These are phyloP conservation scores for Phrynosoma platyrhinos DNA, from an alignment of 2,113 vertebrate genomes.

Conservation along the genomic window DNA sequence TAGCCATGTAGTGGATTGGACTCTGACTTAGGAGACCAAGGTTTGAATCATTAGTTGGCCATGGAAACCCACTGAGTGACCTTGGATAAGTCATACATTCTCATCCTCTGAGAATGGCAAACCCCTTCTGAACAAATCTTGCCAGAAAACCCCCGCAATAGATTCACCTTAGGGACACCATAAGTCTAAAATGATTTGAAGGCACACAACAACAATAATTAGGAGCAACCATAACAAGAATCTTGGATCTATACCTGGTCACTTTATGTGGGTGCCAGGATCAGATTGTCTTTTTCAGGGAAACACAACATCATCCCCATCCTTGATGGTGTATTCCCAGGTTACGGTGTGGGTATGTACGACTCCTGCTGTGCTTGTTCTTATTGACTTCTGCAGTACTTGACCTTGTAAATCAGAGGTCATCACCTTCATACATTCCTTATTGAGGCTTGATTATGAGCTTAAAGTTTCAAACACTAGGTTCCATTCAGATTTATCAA, in stretches of 20 bases:
- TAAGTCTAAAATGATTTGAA: too few relatives aligned
- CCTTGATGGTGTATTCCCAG: conserved; percentile 18
- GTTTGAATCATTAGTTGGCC: too few relatives aligned
- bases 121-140: too few relatives aligned
- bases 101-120: too few relatives aligned
- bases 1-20: too few relatives aligned
- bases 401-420: conserved; percentile 22
- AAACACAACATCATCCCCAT: conserved; percentile 9
- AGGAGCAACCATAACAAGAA: background rate
- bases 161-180: too few relatives aligned
- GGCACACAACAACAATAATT: too few relatives aligned
- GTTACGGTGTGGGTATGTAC: conserved; percentile 11
- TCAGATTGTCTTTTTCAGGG: background rate
- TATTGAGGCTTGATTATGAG: conserved; percentile 30
- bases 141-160: too few relatives aligned
- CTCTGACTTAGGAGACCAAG: too few relatives aligned
- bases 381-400: conserved; percentile 5
- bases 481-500: background rate
- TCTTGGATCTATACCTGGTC: background rate
- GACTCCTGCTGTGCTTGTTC: conserved; percentile 23
- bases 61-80: too few relatives aligned
- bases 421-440: conserved; percentile 36
- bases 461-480: conserved; percentile 34
- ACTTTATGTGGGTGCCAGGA: background rate
- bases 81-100: too few relatives aligned